A percentile compares a stretch with the other conserved stretches of the same genome.
phyloP scores from a whole-genome alignment of 30 jellyfish, hydroid and myxozoan species.

The Hydra vulgaris region DNA sequence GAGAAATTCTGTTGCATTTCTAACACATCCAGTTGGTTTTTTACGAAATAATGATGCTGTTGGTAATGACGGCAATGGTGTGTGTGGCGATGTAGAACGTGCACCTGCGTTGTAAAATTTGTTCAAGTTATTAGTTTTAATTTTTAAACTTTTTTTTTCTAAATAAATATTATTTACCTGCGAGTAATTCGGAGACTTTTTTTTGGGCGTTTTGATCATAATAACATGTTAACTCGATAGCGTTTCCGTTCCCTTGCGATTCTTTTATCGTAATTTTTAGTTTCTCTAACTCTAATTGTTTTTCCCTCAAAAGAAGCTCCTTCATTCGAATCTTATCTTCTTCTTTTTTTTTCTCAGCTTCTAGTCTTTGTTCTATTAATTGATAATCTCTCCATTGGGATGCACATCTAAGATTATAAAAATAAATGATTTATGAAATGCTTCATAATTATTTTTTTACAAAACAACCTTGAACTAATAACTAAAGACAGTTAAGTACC shows the following conservation, averaged over 20 bases:
- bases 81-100: constrained; percentile 55
- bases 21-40: constrained; percentile 7
- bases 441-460: neutral
- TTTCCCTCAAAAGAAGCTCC: constrained; percentile 62
- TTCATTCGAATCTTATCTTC: constrained; percentile 57
- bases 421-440: too few relatives aligned
- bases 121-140: neutral
- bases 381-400: constrained; percentile 73
- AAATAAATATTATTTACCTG: constrained; percentile 38
- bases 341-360: constrained; percentile 41
- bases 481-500: too few relatives aligned
- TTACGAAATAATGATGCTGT: constrained; percentile 15
- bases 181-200: constrained; percentile 51
- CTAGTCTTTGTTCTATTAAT: constrained; percentile 50
- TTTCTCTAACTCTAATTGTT: constrained; percentile 78
- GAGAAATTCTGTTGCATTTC: constrained; percentile 10
- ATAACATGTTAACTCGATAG: constrained; percentile 84
- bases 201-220: constrained; percentile 84
- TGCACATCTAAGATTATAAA: constrained; percentile 64
- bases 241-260: constrained; percentile 44
- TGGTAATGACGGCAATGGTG: constrained; percentile 30
- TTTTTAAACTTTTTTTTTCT: neutral
- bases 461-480: too few relatives aligned
- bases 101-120: constrained; percentile 45
- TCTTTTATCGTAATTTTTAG: constrained; percentile 90